Base-by-base conservation (phyloP, 92 coral and sea anemone species). In the Zoanthus gigantus region DNA sequence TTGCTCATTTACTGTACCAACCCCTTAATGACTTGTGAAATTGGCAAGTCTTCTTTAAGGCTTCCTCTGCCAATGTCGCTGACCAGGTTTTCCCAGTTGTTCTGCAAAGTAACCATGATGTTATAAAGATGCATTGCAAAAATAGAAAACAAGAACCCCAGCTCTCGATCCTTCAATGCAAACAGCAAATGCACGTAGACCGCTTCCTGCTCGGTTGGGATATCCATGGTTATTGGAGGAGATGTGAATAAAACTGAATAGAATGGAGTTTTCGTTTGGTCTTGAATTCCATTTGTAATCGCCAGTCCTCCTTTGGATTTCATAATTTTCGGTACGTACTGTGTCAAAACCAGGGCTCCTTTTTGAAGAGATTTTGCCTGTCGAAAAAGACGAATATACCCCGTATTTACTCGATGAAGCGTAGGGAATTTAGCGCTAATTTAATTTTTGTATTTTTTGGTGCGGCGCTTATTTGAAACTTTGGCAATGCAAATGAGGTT, bases 81-180 rank as follows among this genome's bases (percentile, higher is more conserved):
- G 17, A 85, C 92, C 2, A 90, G 72, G 15, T 32, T 34, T 77
- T 71, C 47, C 92, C 92, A 90, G 73, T 90, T 86, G 32, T 56
- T 44, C 31, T 85, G 86, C 67, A 90, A 71, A 7, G 89, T 71
- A 29, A 72, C 57, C 6, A 90, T 60, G 14, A 61, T 86, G 5
- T 74, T 16, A 85, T 90, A 86, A 47, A 90, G 57, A 32, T 83
- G 57, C 76, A 84, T 88, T 14, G 92, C 76, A 80, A 90, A 90
- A 29, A 66, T 54, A 71, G 89, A 83, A n/a, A 42, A 83, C 28
- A 90, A 68, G 30, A 56, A 12, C 5, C 92, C 92, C 31, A 90
- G 86, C 42, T 90, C 82, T n/a, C 86, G 83, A 72, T 90, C 92
- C 82, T 85, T 90, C 47, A 90, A 67, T 17, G 82, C 92, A 84